Percentiles rank a stretch among this genome's conserved stretches.
phyloP scores from a whole-genome alignment of 2,113 vertebrate genomes.

The Onychostoma macrolepis region DNA sequence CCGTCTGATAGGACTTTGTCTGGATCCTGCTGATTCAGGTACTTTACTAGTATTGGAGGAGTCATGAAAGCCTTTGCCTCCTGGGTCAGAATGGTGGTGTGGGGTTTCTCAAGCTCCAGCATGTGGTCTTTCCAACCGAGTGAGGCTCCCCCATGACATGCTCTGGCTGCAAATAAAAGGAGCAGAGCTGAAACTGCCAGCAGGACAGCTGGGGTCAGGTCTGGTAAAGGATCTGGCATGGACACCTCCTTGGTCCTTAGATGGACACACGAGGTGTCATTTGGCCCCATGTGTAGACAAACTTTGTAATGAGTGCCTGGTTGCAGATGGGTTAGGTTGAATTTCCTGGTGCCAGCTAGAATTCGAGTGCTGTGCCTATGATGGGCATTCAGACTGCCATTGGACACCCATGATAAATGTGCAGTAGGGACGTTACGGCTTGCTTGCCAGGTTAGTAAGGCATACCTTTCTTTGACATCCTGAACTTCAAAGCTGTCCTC shows the following conservation, averaged over 20 bases:
- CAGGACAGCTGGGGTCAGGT: constrained; percentile 71
- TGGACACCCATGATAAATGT: constrained; percentile 86
- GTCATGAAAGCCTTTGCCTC: constrained; percentile 64
- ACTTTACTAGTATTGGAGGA: constrained; percentile 35
- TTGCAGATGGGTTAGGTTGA: constrained; percentile 90
- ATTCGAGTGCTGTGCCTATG: constrained; percentile 78
- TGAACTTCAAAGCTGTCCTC: constrained; percentile 70
- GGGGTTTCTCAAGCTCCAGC: constrained; percentile 57
- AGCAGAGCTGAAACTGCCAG: constrained; percentile 73
- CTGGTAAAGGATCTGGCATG: constrained; percentile 58
- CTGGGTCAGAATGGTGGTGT: constrained; percentile 52
- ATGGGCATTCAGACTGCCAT: constrained; percentile 61
- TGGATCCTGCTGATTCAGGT: constrained; percentile 37
- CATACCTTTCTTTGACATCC: constrained; percentile 79
- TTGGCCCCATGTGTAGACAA: constrained; percentile 83
- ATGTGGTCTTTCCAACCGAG: constrained; percentile 53
- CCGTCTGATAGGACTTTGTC: constrained; percentile 39
- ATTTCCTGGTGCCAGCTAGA: constrained; percentile 84
- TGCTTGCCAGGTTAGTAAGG: constrained; percentile 84
- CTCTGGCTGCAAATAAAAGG: constrained; percentile 76
- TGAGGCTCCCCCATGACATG: constrained; percentile 61
- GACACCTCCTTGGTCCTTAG: constrained; percentile 81
- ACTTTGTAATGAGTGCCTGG: constrained; percentile 87
- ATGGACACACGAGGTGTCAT: constrained; percentile 74
- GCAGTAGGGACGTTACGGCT: constrained; percentile 82